Evolutionary conservation across 23 tunicate species (phyloP).

Genomic region (Ascidia mentula): DNA sequence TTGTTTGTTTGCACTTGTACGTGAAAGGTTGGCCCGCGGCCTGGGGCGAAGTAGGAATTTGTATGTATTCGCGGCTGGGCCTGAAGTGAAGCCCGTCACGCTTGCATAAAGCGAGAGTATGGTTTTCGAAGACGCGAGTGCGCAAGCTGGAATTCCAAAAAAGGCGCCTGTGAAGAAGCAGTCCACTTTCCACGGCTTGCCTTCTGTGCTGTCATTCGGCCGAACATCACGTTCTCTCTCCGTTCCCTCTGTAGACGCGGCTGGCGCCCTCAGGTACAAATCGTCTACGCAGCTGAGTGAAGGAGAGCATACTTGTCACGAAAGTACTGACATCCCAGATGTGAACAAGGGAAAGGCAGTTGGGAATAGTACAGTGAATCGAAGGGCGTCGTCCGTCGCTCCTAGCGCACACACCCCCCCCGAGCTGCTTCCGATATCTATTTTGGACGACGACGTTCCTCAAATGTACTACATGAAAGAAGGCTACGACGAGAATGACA

Average conservation of each 20-base stretch:
- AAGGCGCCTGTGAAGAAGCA: slow-evolving; percentile 6
- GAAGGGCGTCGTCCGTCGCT: neutral
- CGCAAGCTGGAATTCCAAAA: neutral
- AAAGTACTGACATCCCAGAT: neutral
- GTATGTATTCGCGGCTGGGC: neutral
- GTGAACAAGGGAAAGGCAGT: neutral
- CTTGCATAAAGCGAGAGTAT: neutral
- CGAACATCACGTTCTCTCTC: neutral
- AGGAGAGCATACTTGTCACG: neutral
- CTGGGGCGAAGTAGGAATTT: neutral
- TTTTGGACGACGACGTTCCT: slow-evolving; percentile 25
- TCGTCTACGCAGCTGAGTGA: slow-evolving; percentile 5
- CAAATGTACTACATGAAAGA: neutral
- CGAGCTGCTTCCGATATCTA: slow-evolving; percentile 20
- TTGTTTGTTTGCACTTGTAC: neutral
- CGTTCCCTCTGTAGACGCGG: neutral
- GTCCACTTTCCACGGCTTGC: neutral
- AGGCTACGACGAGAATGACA: slow-evolving; percentile 6
- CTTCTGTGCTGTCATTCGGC: neutral
- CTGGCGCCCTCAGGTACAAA: neutral
- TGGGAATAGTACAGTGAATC: neutral
- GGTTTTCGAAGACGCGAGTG: neutral
- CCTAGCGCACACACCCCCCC: slow-evolving; percentile 8
- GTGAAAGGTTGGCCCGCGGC: neutral
- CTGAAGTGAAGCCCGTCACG: neutral